Conservation (phyloP, 2,113 vertebrate genomes). For the Vombatus ursinus region DNA sequence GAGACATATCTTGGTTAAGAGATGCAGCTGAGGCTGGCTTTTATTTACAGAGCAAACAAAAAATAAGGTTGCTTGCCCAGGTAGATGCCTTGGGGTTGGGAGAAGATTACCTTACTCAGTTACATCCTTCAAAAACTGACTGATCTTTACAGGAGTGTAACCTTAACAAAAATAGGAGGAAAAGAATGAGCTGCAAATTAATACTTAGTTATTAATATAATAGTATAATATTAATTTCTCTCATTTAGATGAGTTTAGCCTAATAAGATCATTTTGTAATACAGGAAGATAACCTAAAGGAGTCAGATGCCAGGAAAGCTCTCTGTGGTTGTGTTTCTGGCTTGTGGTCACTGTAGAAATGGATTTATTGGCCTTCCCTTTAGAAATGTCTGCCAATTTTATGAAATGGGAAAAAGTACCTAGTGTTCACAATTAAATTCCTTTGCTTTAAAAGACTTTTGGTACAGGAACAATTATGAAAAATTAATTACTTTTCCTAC, state of each 20-base stretch:
- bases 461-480: neutral
- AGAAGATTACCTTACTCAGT: too few relatives aligned
- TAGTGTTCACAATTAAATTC: neutral
- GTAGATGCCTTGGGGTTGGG: too few relatives aligned
- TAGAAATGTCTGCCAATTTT: neutral
- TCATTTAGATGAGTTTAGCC: neutral
- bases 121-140: neutral
- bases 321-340: neutral
- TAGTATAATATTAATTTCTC: neutral
- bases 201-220: neutral
- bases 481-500: slow-evolving; percentile 17
- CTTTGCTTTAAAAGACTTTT: slow-evolving; percentile 27
- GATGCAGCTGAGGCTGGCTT: neutral
- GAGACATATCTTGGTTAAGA: neutral
- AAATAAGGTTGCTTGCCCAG: neutral
- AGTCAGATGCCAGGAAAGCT: neutral
- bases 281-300: neutral
- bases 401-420: neutral
- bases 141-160: neutral
- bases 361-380: neutral
- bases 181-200: neutral
- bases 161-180: neutral
- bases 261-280: neutral
- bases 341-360: neutral
- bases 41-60: neutral